These are phyloP conservation scores for Thaleichthys pacificus DNA, from an alignment of 2,797 vertebrate genomes.

Conservation along the genomic window DNA sequence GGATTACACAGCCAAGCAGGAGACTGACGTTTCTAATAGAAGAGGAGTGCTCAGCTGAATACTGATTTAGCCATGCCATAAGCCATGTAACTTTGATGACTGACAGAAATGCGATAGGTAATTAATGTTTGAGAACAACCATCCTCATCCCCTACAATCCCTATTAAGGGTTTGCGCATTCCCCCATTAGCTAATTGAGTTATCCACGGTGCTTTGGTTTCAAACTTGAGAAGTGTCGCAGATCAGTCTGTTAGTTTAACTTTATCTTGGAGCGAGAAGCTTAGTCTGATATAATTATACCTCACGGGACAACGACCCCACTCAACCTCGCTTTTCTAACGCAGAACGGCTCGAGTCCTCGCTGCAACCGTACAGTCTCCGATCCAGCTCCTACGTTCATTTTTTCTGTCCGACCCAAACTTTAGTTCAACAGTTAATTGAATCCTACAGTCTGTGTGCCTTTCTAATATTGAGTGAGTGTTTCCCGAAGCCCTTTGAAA, in stretches of 20 bases:
- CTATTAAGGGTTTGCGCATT: conserved; percentile 61
- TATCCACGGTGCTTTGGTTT: conserved; percentile 65
- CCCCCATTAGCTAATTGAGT: conserved; percentile 75
- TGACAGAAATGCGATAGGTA: conserved; percentile 69
- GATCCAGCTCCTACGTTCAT: conserved; percentile 38
- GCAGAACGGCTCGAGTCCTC: conserved; percentile 50
- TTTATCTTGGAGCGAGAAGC: conserved; percentile 61
- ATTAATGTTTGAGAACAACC: conserved; percentile 73
- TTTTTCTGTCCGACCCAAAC: conserved; percentile 37
- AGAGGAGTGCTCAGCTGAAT: conserved; percentile 53
- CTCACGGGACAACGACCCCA: conserved; percentile 60
- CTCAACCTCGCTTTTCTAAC: conserved; percentile 57
- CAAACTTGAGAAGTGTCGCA: conserved; percentile 73
- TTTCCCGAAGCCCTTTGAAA: conserved; percentile 16
- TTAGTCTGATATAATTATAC: conserved; percentile 78
- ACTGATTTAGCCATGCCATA: conserved; percentile 62
- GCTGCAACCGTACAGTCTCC: conserved; percentile 53
- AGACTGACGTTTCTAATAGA: conserved; percentile 70
- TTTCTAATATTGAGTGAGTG: conserved; percentile 35
- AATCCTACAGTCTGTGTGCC: conserved; percentile 55
- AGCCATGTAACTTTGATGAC: conserved; percentile 59
- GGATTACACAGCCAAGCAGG: conserved; percentile 54
- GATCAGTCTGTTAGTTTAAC: conserved; percentile 73
- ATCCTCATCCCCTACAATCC: conserved; percentile 70
- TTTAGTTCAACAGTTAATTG: conserved; percentile 49